A percentile compares a stretch with the other conserved stretches of the same genome.
phyloP scores from a whole-genome alignment of 2,797 vertebrate species.

The Microcaecilia unicolor region DNA sequence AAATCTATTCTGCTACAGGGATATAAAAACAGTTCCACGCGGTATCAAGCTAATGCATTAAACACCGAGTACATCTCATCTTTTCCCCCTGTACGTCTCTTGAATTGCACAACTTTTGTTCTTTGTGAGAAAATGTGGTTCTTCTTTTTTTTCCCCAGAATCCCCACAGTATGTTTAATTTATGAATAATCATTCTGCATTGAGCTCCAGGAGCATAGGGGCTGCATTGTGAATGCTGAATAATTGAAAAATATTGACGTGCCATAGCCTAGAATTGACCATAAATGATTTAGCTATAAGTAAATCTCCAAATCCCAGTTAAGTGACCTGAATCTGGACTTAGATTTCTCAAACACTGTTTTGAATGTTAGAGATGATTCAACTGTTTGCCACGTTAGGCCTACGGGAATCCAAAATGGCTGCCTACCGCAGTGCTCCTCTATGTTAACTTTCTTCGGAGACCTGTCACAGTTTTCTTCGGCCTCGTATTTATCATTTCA shows the following conservation, averaged over 20 bases:
- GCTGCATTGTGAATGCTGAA: constrained; percentile 37
- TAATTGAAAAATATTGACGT: constrained; percentile 52
- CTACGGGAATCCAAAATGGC: too few species aligned
- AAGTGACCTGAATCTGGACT: constrained; percentile 26
- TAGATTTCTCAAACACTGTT: constrained; percentile 3
- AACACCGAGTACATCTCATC: too few species aligned
- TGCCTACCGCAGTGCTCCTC: too few species aligned
- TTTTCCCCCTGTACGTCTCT: too few species aligned
- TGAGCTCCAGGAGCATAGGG: constrained; percentile 26
- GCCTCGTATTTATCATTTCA: too few species aligned
- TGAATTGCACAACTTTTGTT: neutral
- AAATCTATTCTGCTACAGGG: too few species aligned
- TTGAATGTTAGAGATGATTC: too few species aligned
- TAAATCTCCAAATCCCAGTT: constrained; percentile 7
- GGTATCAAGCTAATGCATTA: too few species aligned
- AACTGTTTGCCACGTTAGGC: too few species aligned
- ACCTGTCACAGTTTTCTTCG: too few species aligned
- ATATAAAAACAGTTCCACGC: too few species aligned
- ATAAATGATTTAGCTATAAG: constrained; percentile 45
- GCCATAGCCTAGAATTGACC: constrained; percentile 43
- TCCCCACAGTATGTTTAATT: constrained; percentile 34
- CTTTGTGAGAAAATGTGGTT: constrained; percentile 20
- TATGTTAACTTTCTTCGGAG: too few species aligned
- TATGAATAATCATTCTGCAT: constrained; percentile 14
- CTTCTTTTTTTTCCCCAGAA: constrained; percentile 37